Percentiles rank a stretch among this genome's conserved stretches.
Evolutionary conservation across 2,888 invertebrate species (phyloP).

Genomic region (Hedya salicella): DNA sequence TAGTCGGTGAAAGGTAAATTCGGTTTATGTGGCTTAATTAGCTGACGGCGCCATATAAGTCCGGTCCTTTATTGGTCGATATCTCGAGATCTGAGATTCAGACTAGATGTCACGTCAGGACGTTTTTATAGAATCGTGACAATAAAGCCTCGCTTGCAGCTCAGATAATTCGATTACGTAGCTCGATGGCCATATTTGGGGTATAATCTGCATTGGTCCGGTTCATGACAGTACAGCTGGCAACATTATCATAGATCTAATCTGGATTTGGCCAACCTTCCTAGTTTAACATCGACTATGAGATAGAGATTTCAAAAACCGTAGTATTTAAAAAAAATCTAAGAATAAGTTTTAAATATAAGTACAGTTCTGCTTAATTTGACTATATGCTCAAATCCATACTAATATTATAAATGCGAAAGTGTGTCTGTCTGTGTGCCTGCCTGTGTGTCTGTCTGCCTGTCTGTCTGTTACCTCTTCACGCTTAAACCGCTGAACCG

Average conservation of each 20-base stretch:
- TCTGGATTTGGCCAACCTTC: not conserved
- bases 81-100: conserved; percentile 68
- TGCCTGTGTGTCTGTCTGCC: too few species aligned
- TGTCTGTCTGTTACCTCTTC: too few species aligned
- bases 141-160: conserved; percentile 45
- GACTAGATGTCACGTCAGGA: conserved; percentile 61
- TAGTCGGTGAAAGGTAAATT: conserved; percentile 78
- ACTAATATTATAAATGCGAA: too few species aligned
- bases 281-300: not conserved
- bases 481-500: too few species aligned
- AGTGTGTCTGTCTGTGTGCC: too few species aligned
- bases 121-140: conserved; percentile 55
- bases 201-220: conserved; percentile 45
- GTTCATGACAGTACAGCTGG: conserved; percentile 53
- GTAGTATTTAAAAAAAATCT: too few species aligned
- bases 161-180: conserved; percentile 40
- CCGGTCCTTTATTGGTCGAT: conserved; percentile 69
- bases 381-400: too few species aligned
- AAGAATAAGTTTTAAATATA: too few species aligned
- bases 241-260: not conserved
- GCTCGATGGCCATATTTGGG: conserved; percentile 49
- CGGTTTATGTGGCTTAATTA: conserved; percentile 82
- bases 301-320: too few species aligned
- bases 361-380: too few species aligned
- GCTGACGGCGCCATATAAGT: conserved; percentile 68